Conservation (phyloP, 2,113 vertebrate species). For the Podarcis muralis region DNA sequence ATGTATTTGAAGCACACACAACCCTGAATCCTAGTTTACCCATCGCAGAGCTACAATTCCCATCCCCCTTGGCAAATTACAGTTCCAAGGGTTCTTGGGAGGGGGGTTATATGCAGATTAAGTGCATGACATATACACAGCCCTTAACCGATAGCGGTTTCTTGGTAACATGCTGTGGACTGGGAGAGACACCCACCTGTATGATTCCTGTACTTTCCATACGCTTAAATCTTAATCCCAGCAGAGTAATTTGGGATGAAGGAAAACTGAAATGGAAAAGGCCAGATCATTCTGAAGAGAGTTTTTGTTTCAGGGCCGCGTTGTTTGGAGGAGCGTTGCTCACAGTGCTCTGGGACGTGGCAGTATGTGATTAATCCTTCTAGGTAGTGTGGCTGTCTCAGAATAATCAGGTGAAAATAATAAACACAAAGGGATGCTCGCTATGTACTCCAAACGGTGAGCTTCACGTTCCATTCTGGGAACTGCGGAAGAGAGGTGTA, state of each 20-base stretch:
- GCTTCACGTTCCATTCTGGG: background rate
- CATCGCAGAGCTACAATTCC: too few relatives aligned
- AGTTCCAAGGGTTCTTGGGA: too few relatives aligned
- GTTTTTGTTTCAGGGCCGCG: background rate
- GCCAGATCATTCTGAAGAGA: background rate
- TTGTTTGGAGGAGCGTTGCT: background rate
- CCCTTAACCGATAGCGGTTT: background rate
- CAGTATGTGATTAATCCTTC: background rate
- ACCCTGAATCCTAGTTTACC: too few relatives aligned
- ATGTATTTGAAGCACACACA: too few relatives aligned
- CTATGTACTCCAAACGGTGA: background rate
- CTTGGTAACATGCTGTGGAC: background rate
- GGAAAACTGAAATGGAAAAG: background rate
- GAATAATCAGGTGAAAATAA: background rate
- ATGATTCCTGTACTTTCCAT: background rate
- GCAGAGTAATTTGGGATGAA: background rate
- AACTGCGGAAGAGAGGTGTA: background rate
- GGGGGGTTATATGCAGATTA: too few relatives aligned
- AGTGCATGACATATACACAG: too few relatives aligned
- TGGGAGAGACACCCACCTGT: too few relatives aligned
- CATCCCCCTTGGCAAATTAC: too few relatives aligned
- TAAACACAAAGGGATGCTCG: background rate
- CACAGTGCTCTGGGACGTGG: background rate
- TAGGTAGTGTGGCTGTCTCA: background rate
- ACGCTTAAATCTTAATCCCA: too few relatives aligned